Evolutionary conservation across 2,888 invertebrate species (phyloP), one percentile per base, ranked within the genome.

Genomic region (Drosophila neonasuta): DNA sequence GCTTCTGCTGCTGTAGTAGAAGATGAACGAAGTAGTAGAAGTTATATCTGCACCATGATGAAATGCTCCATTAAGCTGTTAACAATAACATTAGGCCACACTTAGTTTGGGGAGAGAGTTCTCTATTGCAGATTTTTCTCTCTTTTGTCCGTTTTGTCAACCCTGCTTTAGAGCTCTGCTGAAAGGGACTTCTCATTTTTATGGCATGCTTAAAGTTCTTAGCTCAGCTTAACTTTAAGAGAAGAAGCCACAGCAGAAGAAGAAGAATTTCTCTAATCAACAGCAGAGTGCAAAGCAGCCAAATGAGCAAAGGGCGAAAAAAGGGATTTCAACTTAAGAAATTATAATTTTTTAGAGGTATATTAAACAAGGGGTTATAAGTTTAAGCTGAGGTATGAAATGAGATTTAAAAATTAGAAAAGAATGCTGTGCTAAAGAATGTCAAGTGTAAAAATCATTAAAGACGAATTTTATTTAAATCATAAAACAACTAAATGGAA

Each of bases 41-140:
- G 59, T 76, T 72, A 72, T 58, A 77, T 70, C 68, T 67, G 36
- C 62, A 15, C 59, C 69, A 72, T 75, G 84, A 84, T 74, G 77
- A 74, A 86, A 81, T 77, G 84, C 84, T 79, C 86, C 79, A 86
- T 84, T 83, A 86, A 86, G 85, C 86, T 78, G 86, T 79, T 86
- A 79, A 86, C 85, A 84, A 86, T 83, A 86, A 81, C 75, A 59
- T 74, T 74, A 71, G 76, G 62, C 71, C 55, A 71, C 67, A 71
- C 62, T 59, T 52, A 71, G 76, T 71, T 71, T 75, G 55, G 54
- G 49, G 51, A 57, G 39, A 52, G 50, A 24, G 24, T 24, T 24
- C 71, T 66, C 41, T 41, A 42, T 24, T 44, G 48, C 52, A 56
- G 65, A 59, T 64, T 69, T 65, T 34, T 24, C 24, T 60, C 56